A percentile compares a stretch with the other conserved stretches of the same genome.
Conservation (phyloP, 2,113 vertebrate genomes). For the Corythoichthys intestinalis region DNA sequence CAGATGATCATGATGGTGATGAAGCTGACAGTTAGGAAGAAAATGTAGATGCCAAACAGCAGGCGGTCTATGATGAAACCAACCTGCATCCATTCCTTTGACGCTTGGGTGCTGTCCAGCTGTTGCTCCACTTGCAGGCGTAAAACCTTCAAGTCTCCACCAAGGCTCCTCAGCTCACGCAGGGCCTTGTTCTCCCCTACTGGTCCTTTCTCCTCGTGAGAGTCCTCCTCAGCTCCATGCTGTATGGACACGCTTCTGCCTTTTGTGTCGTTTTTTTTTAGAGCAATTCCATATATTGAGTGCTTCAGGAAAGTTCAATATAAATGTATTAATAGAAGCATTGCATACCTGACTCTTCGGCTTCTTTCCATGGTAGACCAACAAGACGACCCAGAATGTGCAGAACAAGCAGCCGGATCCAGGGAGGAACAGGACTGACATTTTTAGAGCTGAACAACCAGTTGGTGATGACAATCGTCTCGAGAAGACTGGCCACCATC, state of each 20-base stretch:
- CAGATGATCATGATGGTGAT: conserved; percentile 67
- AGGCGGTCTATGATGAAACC: conserved; percentile 70
- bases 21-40: conserved; percentile 69
- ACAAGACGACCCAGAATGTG: conserved; percentile 43
- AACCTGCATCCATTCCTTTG: conserved; percentile 69
- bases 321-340: neutral
- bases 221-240: neutral
- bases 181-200: conserved; percentile 22
- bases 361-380: conserved; percentile 26
- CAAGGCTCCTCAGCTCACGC: conserved; percentile 53
- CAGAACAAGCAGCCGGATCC: conserved; percentile 54
- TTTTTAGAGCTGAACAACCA: conserved; percentile 39
- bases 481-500: conserved; percentile 69
- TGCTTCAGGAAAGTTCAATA: neutral
- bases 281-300: too few relatives aligned
- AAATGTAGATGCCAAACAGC: conserved; percentile 66
- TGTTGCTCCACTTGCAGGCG: conserved; percentile 55
- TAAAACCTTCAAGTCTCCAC: conserved; percentile 50
- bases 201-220: neutral
- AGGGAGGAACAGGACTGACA: conserved; percentile 44
- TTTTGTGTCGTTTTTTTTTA: conserved; percentile 15
- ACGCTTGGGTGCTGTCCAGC: conserved; percentile 14
- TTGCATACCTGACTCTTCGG: conserved; percentile 23
- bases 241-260: neutral
- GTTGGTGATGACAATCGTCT: conserved; percentile 68